These are phyloP conservation scores for Drosophila falleni DNA, from an alignment of 2,888 invertebrate species.

Conservation along the genomic window DNA sequence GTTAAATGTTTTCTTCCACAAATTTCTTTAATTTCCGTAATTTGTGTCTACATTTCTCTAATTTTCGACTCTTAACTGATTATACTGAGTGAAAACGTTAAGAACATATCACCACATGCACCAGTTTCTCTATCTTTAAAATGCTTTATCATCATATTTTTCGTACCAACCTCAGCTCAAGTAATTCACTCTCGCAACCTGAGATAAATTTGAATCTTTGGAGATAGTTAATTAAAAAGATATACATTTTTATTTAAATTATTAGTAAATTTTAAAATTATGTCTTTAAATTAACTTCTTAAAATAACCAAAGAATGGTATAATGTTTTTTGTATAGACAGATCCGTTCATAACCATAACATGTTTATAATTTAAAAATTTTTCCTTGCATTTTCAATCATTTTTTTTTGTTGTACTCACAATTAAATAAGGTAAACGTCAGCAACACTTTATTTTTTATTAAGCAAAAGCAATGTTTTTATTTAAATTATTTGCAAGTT, in stretches of 20 bases:
- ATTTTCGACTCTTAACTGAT: conserved; percentile 13
- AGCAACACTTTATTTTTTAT: neutral
- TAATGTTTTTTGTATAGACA: too few relatives aligned
- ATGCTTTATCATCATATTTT: conserved; percentile 19
- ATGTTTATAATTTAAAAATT: neutral
- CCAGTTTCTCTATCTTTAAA: conserved; percentile 8
- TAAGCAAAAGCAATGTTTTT: conserved; percentile 7
- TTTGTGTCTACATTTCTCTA: conserved; percentile 24
- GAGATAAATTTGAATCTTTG: conserved; percentile 11
- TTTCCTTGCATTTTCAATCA: conserved; percentile 17
- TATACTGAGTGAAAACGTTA: conserved; percentile 16
- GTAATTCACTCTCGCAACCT: conserved; percentile 1
- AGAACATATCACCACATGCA: conserved; percentile 11
- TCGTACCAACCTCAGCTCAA: conserved; percentile 10
- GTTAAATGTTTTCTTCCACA: conserved; percentile 21
- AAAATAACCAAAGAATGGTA: too few relatives aligned
- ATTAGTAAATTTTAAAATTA: too few relatives aligned
- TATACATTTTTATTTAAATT: neutral
- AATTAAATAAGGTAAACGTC: conserved; percentile 17
- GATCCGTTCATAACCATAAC: too few relatives aligned
- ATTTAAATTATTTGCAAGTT: conserved; percentile 6
- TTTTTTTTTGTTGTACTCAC: neutral
- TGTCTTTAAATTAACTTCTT: too few relatives aligned
- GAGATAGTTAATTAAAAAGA: neutral
- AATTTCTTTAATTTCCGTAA: conserved; percentile 39